Base-by-base conservation (phyloP, 2,113 vertebrate genomes). In the Pluvianellus socialis region DNA sequence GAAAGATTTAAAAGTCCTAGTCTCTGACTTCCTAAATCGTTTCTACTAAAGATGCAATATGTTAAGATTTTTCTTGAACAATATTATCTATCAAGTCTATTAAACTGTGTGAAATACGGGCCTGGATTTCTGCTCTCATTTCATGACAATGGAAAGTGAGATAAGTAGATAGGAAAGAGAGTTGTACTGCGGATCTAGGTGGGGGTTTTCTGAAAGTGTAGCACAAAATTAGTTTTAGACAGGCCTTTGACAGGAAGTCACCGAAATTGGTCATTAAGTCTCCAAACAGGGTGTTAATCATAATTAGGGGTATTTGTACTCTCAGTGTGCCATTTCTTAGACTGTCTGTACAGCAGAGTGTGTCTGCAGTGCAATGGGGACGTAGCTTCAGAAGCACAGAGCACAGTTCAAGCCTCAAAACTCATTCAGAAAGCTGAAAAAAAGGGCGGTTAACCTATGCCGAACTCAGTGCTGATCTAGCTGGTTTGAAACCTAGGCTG, bases 21-120 rank as follows among this genome's bases (percentile, higher is more conserved):
- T 28, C 52, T 93, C 50, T 88, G 45, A 70, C 74, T 86, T 55
- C 40, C 32, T 66, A 63, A 94, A 90, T 83, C 0, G 3, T 77
- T 94, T 80, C 67, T 50, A 32, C 50, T 59, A 58, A 33, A 80
- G 72, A 70, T 77, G 38, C 15, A 88, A 26, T 17, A 33, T 7
- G 45, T 86, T 92, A 44, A 81, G 63, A 55, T 52, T 92, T 94
- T 92, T 75, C 70, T 94, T 82, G 35, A 81, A 35, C 52, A 65
- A 52, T 81, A 56, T 63, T 63, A 67, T 67, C 83, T 91, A 82
- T 27, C 20, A 59, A 66, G 55, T 47, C 22, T 82, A 26, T 62
- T 72, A 79, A 82, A 19, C 14, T 62, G 22, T 30, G 35, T 58
- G 81, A 88, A 94, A 88, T 50, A 33, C 38, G 12, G 45, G 22